These are phyloP conservation scores for Eupithecia exiguata DNA, from an alignment of 2,888 invertebrate genomes.

Conservation along the genomic window DNA sequence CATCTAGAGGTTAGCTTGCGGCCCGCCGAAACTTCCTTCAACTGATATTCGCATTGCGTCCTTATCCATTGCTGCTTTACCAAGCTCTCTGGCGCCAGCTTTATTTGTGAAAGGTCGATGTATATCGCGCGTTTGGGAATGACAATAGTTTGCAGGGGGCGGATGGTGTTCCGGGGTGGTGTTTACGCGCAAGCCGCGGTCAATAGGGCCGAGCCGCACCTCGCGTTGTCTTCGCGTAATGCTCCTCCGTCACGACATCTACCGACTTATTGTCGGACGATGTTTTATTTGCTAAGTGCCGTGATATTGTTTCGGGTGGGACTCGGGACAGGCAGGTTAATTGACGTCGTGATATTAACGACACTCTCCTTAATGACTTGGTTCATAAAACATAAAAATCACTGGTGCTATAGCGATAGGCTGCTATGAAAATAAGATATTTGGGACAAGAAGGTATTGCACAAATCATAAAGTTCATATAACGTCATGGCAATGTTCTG, in stretches of 20 bases:
- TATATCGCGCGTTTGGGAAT: constrained; percentile 18
- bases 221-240: constrained; percentile 78
- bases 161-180: constrained; percentile 62
- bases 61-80: constrained; percentile 50
- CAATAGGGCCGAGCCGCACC: constrained; percentile 79
- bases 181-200: constrained; percentile 80
- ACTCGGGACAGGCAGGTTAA: constrained; percentile 62
- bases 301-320: constrained; percentile 61
- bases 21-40: constrained; percentile 61
- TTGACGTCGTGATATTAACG: constrained; percentile 73
- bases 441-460: constrained; percentile 22
- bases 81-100: not conserved
- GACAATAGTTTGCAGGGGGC: constrained; percentile 49
- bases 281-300: constrained; percentile 81
- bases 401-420: not conserved
- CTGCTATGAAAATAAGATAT: constrained; percentile 34
- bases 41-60: constrained; percentile 45
- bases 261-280: constrained; percentile 69
- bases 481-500: constrained; percentile 32
- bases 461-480: constrained; percentile 40
- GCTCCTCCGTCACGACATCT: constrained; percentile 77
- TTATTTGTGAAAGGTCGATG: constrained; percentile 26
- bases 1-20: constrained; percentile 79
- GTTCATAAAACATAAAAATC: constrained; percentile 29
- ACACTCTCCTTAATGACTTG: constrained; percentile 53